Percentiles rank a stretch among this genome's conserved stretches.
phyloP scores from a whole-genome alignment of 2,888 invertebrate genomes.

The Leptothorax acervorum region DNA sequence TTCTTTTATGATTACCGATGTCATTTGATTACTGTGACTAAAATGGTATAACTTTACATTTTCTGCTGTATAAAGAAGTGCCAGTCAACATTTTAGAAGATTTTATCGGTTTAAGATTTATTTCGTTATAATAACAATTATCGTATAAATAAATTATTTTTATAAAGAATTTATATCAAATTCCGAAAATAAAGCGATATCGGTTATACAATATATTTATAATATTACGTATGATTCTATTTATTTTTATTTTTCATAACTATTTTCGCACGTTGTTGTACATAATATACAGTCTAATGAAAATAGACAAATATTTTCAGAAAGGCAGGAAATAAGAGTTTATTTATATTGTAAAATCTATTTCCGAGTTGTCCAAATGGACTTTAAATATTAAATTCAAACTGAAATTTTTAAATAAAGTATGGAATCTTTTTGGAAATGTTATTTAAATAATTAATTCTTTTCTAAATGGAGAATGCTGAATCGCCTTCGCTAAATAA shows the following conservation, averaged over 20 bases:
- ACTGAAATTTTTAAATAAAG: neutral
- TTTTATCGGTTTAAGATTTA: neutral
- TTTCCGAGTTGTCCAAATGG: neutral
- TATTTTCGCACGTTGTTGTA: neutral
- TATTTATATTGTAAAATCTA: neutral
- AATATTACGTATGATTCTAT: neutral
- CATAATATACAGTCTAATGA: neutral
- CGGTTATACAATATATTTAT: neutral
- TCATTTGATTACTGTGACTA: neutral
- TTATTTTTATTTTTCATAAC: neutral
- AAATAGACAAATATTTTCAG: neutral
- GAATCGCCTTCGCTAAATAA: neutral
- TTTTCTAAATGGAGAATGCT: neutral
- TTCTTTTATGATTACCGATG: conserved; percentile 30
- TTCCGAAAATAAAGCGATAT: neutral
- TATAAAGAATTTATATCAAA: neutral
- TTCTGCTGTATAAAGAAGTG: neutral
- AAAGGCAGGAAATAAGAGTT: conserved; percentile 2
- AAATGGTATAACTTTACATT: neutral
- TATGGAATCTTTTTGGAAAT: neutral
- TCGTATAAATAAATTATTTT: neutral
- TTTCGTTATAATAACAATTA: neutral
- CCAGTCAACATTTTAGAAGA: neutral
- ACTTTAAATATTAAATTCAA: neutral
- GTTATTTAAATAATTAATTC: neutral